Evolutionary conservation across 2,113 vertebrate species (phyloP), one percentile per base, ranked within the genome.

Genomic region (Cacatua alba): DNA sequence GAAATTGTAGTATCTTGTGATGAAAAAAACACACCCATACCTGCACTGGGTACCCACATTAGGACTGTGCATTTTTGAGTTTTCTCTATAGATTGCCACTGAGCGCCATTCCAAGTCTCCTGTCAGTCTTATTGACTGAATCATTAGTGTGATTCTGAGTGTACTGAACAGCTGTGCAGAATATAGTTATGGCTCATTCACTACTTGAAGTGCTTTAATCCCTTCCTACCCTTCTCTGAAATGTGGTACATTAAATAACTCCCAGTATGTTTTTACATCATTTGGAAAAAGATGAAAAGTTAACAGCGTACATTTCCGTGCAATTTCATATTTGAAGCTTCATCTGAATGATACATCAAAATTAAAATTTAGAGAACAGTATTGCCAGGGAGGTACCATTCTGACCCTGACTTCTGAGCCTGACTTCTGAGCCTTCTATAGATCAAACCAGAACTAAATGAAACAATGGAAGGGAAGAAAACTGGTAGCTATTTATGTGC

Each of bases 121-220:
- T 88, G 72, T 79, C 72, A 84, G 69, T 82, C 41, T 80, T 84
- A 80, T 43, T 78, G 94, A 74, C 71, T 89, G 63, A 70, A 60
- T 86, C 95, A 84, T 84, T 94, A 96, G 65, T 76, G 70, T 43
- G 12, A 74, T 85, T 92, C 85, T 77, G 90, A 95, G 33, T 80
- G 75, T 72, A 80, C 51, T 71, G 92, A 96, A 84, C 52, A 86
- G 44, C 83, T 96, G 84, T 78, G 59, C 55, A 94, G 80, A 94
- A 92, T 60, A 92, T 37, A 95, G 77, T 86, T 96, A 95, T n/a
- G 68, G 70, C 78, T 91, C 83, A 87, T 60, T 97, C 90, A 82
- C 68, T 88, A 86, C 57, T 65, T 87, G 60, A 39, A 97, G 65
- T 65, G 49, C 81, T 88, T 90, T 93, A 94, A 95, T 85, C 48